Evolutionary conservation across 64 coral and sea anemone genomes (phyloP).

Genomic region (Porites lutea): DNA sequence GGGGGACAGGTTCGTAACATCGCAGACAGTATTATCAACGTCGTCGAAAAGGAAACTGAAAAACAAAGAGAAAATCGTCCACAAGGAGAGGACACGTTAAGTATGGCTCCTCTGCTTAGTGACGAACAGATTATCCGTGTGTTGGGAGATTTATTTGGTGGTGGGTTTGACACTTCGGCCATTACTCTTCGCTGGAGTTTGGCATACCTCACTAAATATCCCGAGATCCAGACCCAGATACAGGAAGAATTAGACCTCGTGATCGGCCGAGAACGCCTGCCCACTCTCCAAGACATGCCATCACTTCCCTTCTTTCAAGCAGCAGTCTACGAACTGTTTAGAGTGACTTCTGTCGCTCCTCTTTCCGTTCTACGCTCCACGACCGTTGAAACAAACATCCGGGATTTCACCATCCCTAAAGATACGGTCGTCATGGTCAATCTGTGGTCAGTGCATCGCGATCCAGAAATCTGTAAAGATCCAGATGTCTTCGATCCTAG

Average conservation of each 20-base stretch:
- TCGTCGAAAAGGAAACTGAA: constrained; percentile 39
- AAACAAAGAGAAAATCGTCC: constrained; percentile 21
- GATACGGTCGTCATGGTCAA: constrained; percentile 86
- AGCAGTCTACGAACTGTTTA: constrained; percentile 74
- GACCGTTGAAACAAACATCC: constrained; percentile 56
- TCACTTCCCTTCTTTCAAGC: constrained; percentile 73
- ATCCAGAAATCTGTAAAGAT: constrained; percentile 72
- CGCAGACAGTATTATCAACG: constrained; percentile 72
- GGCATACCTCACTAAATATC: constrained; percentile 78
- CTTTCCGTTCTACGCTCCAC: constrained; percentile 74
- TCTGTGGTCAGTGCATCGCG: constrained; percentile 76
- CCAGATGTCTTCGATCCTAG: constrained; percentile 76
- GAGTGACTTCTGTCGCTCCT: constrained; percentile 50
- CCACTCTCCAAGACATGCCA: constrained; percentile 58
- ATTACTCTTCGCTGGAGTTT: constrained; percentile 66
- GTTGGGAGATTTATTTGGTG: constrained; percentile 80
- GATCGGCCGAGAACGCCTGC: constrained; percentile 60
- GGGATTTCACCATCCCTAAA: constrained; percentile 81
- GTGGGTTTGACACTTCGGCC: constrained; percentile 79
- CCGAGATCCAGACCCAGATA: constrained; percentile 49
- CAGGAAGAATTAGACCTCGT: constrained; percentile 78
- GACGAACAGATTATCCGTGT: constrained; percentile 48
- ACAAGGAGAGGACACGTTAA: not conserved
- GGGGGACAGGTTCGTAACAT: constrained; percentile 69
- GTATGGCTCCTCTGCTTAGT: constrained; percentile 17